Evolutionary conservation across 2,888 invertebrate genomes (phyloP).

Genomic region (Pristionchus japonicus): DNA sequence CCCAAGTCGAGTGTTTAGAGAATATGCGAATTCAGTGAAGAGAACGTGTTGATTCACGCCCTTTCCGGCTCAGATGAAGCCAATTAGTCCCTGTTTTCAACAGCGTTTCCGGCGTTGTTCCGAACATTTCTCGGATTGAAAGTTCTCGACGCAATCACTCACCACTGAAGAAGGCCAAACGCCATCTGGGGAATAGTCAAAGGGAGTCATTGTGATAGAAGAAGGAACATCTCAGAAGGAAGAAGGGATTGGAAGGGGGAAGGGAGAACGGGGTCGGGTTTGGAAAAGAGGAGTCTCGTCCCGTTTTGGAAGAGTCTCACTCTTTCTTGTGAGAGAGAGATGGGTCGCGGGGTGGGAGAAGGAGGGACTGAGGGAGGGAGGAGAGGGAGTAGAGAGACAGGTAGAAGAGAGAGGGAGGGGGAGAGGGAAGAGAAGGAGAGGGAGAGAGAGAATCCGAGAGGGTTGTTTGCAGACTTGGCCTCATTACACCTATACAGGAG

Average conservation of each 20-base stretch:
- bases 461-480: slow-evolving; percentile 41
- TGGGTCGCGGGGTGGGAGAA: too few relatives aligned
- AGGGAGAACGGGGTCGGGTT: slow-evolving; percentile 23
- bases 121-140: background rate
- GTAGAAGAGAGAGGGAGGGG: background rate
- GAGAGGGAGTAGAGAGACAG: background rate
- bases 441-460: slow-evolving; percentile 6
- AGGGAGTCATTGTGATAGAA: background rate
- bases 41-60: background rate
- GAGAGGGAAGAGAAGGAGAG: background rate
- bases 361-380: background rate
- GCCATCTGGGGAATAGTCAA: slow-evolving; percentile 25
- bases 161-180: slow-evolving; percentile 24
- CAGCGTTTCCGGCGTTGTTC: background rate
- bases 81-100: background rate
- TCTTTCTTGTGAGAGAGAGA: slow-evolving; percentile 42
- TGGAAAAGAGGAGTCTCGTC: slow-evolving; percentile 38
- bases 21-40: background rate
- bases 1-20: too few relatives aligned
- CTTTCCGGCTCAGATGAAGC: background rate
- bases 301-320: slow-evolving; percentile 42
- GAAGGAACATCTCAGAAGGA: slow-evolving; percentile 8
- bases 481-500: slow-evolving; percentile 42
- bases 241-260: background rate
- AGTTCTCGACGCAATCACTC: background rate